phyloP scores from a whole-genome alignment of 1,140 invertebrate genomes.

The Bombus waltoni region DNA sequence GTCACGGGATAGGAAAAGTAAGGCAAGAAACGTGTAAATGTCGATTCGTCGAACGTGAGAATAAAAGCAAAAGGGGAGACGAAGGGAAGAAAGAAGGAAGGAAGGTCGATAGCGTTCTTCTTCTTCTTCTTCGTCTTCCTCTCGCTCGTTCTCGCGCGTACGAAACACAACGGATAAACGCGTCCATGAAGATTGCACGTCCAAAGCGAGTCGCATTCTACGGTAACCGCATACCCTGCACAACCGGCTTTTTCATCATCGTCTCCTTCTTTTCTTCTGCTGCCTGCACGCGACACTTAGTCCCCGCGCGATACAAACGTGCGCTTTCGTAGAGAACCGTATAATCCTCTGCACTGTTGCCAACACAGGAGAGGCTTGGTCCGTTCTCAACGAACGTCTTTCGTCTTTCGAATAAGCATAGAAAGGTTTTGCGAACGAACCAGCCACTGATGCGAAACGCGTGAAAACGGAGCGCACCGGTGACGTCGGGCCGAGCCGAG shows the following conservation, averaged over 20 bases:
- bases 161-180: constrained; percentile 12
- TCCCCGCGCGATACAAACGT: constrained; percentile 8
- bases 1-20: background rate
- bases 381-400: background rate
- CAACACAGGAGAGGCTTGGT: background rate
- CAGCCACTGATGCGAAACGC: background rate
- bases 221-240: constrained; percentile 53
- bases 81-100: background rate
- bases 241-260: constrained; percentile 53
- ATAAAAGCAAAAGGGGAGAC: background rate
- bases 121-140: background rate
- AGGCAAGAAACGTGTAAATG: background rate
- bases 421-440: background rate
- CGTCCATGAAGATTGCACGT: constrained; percentile 43
- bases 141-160: background rate
- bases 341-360: constrained; percentile 6
- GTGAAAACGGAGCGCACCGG: background rate
- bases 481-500: too few relatives aligned
- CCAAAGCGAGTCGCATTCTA: constrained; percentile 27
- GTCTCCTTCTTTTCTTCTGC: constrained; percentile 27
- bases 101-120: background rate
- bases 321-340: constrained; percentile 6
- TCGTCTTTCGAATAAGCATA: background rate
- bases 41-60: background rate
- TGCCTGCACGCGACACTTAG: constrained; percentile 25